Conservation (phyloP, 2,888 invertebrate species). For the Antheraea assamensis region DNA sequence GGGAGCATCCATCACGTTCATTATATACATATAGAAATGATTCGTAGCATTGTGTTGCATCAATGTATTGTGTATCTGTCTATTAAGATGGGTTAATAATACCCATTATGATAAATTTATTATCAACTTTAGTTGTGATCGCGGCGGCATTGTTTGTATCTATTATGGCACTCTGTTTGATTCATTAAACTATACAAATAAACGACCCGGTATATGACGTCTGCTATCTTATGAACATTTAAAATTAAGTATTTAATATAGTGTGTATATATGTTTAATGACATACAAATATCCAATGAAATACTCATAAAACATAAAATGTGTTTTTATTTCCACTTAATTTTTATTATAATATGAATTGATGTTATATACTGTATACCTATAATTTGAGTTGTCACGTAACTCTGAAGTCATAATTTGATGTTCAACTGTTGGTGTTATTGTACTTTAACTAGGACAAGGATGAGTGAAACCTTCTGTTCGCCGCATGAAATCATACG, state of each 20-base stretch:
- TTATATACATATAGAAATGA: conserved; percentile 70
- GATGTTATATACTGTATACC: neutral
- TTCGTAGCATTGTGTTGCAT: conserved; percentile 50
- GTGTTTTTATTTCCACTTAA: neutral
- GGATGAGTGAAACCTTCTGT: conserved; percentile 58
- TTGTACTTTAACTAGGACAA: conserved; percentile 68
- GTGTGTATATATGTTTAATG: neutral
- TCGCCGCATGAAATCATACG: conserved; percentile 47
- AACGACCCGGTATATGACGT: neutral
- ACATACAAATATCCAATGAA: too few relatives aligned
- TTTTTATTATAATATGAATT: conserved; percentile 5
- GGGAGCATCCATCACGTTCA: conserved; percentile 61
- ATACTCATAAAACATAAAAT: neutral
- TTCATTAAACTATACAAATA: conserved; percentile 22
- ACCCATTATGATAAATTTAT: conserved; percentile 46
- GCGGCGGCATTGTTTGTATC: conserved; percentile 35
- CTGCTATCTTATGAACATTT: neutral
- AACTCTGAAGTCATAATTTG: conserved; percentile 49
- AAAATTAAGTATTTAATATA: too few relatives aligned
- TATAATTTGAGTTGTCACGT: conserved; percentile 29
- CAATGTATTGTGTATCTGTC: conserved; percentile 52
- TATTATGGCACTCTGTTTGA: conserved; percentile 30
- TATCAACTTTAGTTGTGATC: conserved; percentile 39
- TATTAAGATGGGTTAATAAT: conserved; percentile 42
- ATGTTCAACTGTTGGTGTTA: conserved; percentile 64